Conservation (phyloP, 1,140 invertebrate genomes). For the Muscidifurax raptorellus region DNA sequence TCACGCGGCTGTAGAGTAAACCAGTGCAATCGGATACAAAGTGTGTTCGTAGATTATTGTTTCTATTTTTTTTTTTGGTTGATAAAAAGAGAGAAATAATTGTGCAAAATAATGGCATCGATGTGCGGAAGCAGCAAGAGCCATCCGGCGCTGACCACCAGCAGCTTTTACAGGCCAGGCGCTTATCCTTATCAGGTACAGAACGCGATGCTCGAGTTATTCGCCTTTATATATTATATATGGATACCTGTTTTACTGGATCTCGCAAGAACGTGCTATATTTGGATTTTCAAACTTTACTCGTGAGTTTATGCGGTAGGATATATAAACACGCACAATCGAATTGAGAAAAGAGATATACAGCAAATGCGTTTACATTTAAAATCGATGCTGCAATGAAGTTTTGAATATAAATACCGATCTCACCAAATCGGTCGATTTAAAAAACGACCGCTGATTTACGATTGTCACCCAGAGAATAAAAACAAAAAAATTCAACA, state of each 20-base stretch:
- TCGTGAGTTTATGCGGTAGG: neutral
- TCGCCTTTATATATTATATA: neutral
- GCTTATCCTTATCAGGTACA: constrained; percentile 73
- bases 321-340: no score
- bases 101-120: constrained; percentile 65
- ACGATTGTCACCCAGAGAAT: neutral
- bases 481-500: neutral
- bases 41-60: no score
- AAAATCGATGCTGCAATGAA: no score
- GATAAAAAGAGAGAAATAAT: no score
- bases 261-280: neutral
- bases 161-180: constrained; percentile 70
- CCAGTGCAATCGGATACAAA: no score
- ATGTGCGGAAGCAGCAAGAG: constrained; percentile 73
- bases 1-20: no score
- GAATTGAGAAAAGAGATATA: no score
- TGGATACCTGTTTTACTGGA: constrained; percentile 42
- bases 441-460: neutral
- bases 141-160: constrained; percentile 68
- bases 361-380: no score
- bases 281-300: neutral
- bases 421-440: no score
- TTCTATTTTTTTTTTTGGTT: no score
- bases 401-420: no score
- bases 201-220: neutral